Base-by-base conservation (phyloP, 1,140 invertebrate genomes). In the Dermatophagoides farinae region DNA sequence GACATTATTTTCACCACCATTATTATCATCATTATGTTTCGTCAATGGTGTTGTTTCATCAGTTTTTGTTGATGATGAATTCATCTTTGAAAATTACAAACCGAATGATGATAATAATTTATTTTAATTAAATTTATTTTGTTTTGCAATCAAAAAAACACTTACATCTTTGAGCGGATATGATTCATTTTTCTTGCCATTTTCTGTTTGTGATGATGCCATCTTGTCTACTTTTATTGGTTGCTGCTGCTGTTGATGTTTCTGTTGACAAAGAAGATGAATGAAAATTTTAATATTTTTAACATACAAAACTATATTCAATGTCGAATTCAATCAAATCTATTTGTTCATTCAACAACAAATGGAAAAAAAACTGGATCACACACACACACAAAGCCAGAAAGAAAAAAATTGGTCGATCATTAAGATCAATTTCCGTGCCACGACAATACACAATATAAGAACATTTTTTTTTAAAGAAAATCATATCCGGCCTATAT, bases 31-130 rank as follows among this genome's bases (percentile, higher is more conserved):
- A 14, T 4, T 31, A 23, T 47, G 18, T 23, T 55, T 55, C 12
- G 53, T 55, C 14, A 55, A 25, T n/a, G 53, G 53, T 23, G 53
- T 55, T 23, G 53, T 55, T 55, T 55, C 53, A 23, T 55, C 53
- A 4, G 25, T 41, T 40, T 55, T 55, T 12, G 14, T 55, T 18
- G n/a, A 43, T 41, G 40, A 41, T 16, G 41, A 43, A 43, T 16
- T 43, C 12, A 16, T 16, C 12, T 43, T 16, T 43, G n/a, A 43
- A 16, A 43, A 43, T 43, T 16, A 43, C 1, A 41, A 41, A 10
- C 9, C 40, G 14, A 41, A 41, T 41, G 40, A 10, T 14, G 40
- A 41, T 41, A 41, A 41, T 41, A 8, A 8, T 10, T 41, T 10
- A 8, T 8, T 41, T 41, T 14, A 8, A 41, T 10, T 41, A 8